These are phyloP conservation scores for Cathartes aura DNA, from an alignment of 2,113 vertebrate genomes.

Conservation along the genomic window DNA sequence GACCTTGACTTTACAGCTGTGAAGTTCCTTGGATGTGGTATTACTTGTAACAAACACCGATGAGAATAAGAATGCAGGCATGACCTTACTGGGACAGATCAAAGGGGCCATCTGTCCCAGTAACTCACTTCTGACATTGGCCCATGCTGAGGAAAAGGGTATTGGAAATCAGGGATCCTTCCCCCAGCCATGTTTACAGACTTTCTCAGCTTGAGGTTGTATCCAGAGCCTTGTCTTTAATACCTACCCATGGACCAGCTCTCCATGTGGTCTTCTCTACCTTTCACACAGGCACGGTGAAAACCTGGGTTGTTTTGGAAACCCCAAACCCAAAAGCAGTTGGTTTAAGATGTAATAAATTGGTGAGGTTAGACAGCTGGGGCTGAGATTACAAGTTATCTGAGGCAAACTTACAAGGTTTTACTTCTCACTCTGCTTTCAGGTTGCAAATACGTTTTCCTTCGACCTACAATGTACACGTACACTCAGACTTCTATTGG, in stretches of 20 bases:
- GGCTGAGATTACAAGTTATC: neutral
- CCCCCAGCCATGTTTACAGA: neutral
- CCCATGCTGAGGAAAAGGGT: neutral
- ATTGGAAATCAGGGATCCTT: neutral
- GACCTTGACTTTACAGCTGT: neutral
- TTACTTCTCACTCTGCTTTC: neutral
- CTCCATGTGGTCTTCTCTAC: neutral
- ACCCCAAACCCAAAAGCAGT: neutral
- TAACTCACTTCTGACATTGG: slow-evolving; percentile 2
- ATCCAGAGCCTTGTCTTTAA: neutral
- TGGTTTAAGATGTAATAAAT: neutral
- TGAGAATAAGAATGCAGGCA: neutral
- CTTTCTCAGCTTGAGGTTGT: neutral
- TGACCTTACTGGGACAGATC: slow-evolving; percentile 3
- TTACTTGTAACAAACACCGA: neutral
- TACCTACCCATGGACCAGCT: neutral
- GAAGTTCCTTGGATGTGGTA: neutral
- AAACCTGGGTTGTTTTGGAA: neutral
- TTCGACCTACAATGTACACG: fast-evolving
- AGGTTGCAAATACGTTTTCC: neutral
- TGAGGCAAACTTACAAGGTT: neutral
- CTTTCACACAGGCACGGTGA: neutral
- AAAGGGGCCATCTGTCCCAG: neutral
- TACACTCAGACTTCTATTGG: neutral
- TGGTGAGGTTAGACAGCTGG: neutral